Percentiles rank a stretch among this genome's conserved stretches.
Evolutionary conservation across 2,797 vertebrate species (phyloP).

Genomic region (Euthynnus affinis): DNA sequence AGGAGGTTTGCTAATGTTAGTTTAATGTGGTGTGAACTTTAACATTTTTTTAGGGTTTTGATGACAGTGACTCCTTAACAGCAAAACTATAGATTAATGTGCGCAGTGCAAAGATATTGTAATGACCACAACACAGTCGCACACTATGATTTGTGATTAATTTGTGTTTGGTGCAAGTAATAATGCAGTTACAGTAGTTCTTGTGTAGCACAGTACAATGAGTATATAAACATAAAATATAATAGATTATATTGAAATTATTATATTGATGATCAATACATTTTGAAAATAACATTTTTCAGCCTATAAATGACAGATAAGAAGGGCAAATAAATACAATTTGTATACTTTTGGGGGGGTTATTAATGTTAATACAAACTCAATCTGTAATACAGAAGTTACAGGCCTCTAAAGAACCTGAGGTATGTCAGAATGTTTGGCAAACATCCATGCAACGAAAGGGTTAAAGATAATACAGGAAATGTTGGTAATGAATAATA

Average conservation of each 20-base stretch:
- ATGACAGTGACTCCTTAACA: neutral
- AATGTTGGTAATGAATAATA: neutral
- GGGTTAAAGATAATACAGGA: neutral
- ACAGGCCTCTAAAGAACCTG: neutral
- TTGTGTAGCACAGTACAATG: neutral
- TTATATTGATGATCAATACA: neutral
- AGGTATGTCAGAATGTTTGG: neutral
- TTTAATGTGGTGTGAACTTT: neutral
- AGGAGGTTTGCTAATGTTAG: neutral
- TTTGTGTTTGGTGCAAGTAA: neutral
- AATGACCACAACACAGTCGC: constrained; percentile 3
- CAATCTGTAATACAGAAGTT: neutral
- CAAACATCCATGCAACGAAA: neutral
- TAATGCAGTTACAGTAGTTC: neutral
- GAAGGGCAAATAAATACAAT: neutral
- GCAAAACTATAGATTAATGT: neutral
- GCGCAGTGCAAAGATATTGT: neutral
- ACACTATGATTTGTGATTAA: neutral
- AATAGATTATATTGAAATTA: neutral
- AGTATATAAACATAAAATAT: neutral
- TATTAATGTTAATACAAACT: neutral
- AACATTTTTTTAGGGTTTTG: neutral
- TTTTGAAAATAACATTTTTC: neutral
- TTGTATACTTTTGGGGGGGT: neutral
- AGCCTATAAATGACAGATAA: neutral